A percentile compares a stretch with the other conserved stretches of the same genome.
phyloP scores from a whole-genome alignment of 2,888 invertebrate genomes.

The Toxonevra muliebris region DNA sequence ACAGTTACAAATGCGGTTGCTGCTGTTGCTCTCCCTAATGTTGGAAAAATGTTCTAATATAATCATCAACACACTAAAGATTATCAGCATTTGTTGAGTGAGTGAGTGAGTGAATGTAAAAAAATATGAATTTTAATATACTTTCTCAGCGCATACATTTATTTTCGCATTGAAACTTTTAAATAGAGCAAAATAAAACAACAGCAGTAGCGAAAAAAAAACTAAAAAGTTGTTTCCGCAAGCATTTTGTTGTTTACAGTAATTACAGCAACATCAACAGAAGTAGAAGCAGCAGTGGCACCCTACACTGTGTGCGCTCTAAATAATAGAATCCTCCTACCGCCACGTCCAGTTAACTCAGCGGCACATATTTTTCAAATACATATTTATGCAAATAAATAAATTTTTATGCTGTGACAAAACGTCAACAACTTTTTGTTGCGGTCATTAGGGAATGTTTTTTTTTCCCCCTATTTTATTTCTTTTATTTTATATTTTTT shows the following conservation, averaged over 20 bases:
- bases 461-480: not conserved
- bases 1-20: too few species aligned
- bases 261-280: not conserved
- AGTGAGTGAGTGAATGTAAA: too few species aligned
- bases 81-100: too few species aligned
- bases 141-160: too few species aligned
- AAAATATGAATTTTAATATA: too few species aligned
- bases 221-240: not conserved
- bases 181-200: not conserved
- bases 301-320: too few species aligned
- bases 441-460: conserved; percentile 14
- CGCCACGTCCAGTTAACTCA: not conserved
- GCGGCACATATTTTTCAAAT: not conserved
- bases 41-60: too few species aligned
- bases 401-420: conserved; percentile 19
- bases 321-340: not conserved
- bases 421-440: conserved; percentile 12
- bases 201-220: too few species aligned
- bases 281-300: not conserved
- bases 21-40: too few species aligned
- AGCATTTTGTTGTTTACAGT: not conserved
- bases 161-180: not conserved
- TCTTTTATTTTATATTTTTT: not conserved
- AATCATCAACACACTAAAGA: too few species aligned
- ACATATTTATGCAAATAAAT: conserved; percentile 23